Evolutionary conservation across 2,888 invertebrate species (phyloP).

Genomic region (Carcina quercana): DNA sequence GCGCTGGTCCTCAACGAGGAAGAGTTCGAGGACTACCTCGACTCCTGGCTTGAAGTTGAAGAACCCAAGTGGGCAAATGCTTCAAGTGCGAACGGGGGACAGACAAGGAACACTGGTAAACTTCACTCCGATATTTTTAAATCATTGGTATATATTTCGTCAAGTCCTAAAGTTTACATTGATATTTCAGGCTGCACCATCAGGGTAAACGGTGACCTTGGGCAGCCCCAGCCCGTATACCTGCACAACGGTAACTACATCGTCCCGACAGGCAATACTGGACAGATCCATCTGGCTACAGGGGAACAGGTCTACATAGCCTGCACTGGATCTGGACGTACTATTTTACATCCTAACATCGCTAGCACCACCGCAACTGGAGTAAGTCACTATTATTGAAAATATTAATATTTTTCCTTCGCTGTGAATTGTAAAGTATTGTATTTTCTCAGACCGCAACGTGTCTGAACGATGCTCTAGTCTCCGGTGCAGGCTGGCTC

Average conservation of each 20-base stretch:
- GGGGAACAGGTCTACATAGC: constrained; percentile 47
- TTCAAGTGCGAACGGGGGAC: constrained; percentile 13
- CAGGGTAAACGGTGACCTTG: constrained; percentile 61
- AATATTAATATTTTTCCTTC: too few relatives aligned
- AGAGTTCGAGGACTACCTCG: constrained; percentile 62
- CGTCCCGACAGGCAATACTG: constrained; percentile 41
- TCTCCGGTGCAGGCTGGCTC: constrained; percentile 43
- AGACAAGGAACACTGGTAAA: too few relatives aligned
- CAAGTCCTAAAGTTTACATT: background rate
- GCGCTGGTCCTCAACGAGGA: constrained; percentile 53
- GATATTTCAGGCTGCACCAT: constrained; percentile 49
- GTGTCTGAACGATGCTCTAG: constrained; percentile 37
- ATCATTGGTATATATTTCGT: background rate
- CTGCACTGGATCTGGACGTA: constrained; percentile 44
- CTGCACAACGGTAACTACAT: constrained; percentile 50
- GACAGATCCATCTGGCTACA: constrained; percentile 34
- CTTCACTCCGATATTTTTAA: too few relatives aligned
- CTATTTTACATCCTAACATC: constrained; percentile 43
- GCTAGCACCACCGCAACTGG: constrained; percentile 30
- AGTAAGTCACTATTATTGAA: constrained; percentile 23
- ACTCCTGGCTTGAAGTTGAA: constrained; percentile 48
- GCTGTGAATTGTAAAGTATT: too few relatives aligned
- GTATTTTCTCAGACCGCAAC: constrained; percentile 36
- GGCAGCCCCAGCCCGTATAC: constrained; percentile 75
- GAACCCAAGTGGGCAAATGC: constrained; percentile 34